These are phyloP conservation scores for Clitarchus hookeri DNA, from an alignment of 2,888 invertebrate species.

Conservation along the genomic window DNA sequence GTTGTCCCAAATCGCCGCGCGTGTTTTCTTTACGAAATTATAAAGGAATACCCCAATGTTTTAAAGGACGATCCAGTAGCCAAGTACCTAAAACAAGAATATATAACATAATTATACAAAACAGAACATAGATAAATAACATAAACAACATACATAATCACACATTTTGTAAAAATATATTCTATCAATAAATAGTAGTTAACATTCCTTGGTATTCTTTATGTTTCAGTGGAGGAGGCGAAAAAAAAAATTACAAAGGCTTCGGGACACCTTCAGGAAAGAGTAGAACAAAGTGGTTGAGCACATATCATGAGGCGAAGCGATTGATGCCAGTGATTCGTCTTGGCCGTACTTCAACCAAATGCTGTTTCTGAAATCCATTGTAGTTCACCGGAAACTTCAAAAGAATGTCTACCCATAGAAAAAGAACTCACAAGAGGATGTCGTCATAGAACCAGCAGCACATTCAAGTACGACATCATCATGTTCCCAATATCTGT, in stretches of 20 bases:
- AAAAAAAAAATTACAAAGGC: background rate
- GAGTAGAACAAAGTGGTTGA: background rate
- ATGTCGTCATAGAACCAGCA: background rate
- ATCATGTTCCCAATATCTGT: background rate
- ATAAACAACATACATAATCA: no score
- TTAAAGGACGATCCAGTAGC: no score
- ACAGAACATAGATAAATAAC: no score
- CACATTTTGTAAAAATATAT: background rate
- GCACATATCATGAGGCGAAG: background rate
- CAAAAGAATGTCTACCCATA: no score
- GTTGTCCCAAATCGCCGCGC: conserved; percentile 15
- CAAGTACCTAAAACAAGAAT: no score
- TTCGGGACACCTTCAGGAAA: background rate
- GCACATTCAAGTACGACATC: no score
- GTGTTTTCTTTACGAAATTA: conserved; percentile 27
- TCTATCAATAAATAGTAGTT: background rate
- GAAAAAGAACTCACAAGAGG: no score
- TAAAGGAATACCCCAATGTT: conserved; percentile 15
- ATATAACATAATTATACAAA: no score
- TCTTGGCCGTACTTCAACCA: background rate
- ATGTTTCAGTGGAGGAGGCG: no score
- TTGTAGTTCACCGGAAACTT: background rate
- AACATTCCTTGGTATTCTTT: background rate
- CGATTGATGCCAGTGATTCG: background rate
- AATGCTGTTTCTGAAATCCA: background rate